These are phyloP conservation scores for Peromyscus attwateri DNA, from an alignment of 2,797 vertebrate species.

Conservation along the genomic window DNA sequence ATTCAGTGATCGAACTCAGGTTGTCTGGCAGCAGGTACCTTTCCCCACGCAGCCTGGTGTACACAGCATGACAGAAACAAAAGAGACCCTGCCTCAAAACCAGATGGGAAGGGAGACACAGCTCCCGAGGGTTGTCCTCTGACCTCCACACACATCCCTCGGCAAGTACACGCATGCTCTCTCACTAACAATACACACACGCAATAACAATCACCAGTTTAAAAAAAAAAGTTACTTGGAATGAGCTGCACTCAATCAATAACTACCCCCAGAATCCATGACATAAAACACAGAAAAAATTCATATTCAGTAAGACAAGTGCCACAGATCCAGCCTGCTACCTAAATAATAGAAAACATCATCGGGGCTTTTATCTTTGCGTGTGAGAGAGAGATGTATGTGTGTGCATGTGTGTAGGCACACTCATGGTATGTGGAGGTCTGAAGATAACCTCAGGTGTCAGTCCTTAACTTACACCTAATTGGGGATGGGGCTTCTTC, in stretches of 20 bases:
- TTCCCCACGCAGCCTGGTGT: not conserved
- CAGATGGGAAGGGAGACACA: not conserved
- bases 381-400: not conserved
- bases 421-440: too few relatives aligned
- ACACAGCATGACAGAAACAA: not conserved
- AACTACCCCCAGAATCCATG: conserved; percentile 7
- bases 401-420: not conserved
- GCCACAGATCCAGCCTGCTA: not conserved
- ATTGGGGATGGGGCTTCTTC: not conserved
- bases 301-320: conserved; percentile 28
- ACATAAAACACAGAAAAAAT: not conserved
- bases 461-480: not conserved
- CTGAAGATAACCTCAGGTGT: not conserved
- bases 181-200: not conserved
- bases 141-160: not conserved
- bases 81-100: not conserved
- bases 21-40: not conserved
- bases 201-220: not conserved
- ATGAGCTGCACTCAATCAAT: not conserved
- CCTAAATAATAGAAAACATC: conserved; percentile 62
- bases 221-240: conserved; percentile 38
- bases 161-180: not conserved
- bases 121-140: not conserved
- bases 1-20: too few relatives aligned
- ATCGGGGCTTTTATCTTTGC: not conserved